Evolutionary conservation across 2,113 vertebrate species (phyloP).

Genomic region (Scytalopus superciliaris): DNA sequence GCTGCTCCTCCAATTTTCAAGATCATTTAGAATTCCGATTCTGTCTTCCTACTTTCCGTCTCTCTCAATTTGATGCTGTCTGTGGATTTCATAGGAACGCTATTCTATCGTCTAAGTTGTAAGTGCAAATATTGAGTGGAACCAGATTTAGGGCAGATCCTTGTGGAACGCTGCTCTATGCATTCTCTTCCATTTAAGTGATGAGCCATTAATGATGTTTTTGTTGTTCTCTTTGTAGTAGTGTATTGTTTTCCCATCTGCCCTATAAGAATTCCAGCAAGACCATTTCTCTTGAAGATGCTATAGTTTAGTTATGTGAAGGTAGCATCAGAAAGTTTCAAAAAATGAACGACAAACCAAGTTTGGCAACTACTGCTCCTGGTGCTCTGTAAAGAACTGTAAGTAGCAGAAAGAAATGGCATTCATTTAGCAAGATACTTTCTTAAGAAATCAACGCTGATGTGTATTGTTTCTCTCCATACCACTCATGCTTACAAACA

Average conservation of each 20-base stretch:
- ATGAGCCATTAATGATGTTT: background rate
- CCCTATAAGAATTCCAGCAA: background rate
- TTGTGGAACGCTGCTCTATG: accelerated
- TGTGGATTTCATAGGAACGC: background rate
- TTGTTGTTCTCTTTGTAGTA: background rate
- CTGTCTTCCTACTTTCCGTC: background rate
- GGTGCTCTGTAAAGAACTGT: background rate
- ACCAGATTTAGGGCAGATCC: background rate
- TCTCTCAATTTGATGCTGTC: background rate
- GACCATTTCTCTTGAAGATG: background rate
- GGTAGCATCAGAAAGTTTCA: background rate
- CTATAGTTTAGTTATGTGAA: background rate
- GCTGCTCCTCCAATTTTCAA: background rate
- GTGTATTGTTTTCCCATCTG: background rate
- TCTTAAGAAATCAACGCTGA: background rate
- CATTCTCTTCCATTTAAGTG: background rate
- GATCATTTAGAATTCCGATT: background rate
- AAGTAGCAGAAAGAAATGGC: background rate
- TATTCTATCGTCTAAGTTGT: background rate
- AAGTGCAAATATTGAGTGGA: background rate
- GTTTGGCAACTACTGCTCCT: background rate
- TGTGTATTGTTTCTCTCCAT: background rate
- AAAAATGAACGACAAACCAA: background rate
- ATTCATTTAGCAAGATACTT: background rate
- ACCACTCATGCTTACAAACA: background rate